Percentiles rank a stretch among this genome's conserved stretches.
These are phyloP conservation scores for Rafetus swinhoei DNA, from an alignment of 2,113 vertebrate genomes.

Conservation along the genomic window DNA sequence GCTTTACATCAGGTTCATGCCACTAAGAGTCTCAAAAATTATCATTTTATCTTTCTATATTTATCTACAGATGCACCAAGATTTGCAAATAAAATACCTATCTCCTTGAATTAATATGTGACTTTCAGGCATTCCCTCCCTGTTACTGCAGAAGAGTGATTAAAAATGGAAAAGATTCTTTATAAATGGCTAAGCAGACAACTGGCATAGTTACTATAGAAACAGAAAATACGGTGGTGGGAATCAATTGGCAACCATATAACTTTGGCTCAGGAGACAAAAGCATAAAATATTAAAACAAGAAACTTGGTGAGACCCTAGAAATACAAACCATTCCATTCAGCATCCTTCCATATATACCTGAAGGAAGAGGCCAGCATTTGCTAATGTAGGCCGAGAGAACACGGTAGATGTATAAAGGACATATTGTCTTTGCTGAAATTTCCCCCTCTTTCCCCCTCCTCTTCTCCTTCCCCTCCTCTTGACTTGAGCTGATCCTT, in stretches of 20 bases:
- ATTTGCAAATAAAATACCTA: slow-evolving; percentile 8
- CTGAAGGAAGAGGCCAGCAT: background rate
- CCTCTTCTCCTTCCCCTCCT: background rate
- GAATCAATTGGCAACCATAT: slow-evolving; percentile 44
- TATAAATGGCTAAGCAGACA: slow-evolving; percentile 65
- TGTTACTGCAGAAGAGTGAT: slow-evolving; percentile 25
- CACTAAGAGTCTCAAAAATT: background rate
- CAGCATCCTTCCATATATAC: background rate
- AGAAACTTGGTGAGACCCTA: background rate
- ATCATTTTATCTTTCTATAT: slow-evolving; percentile 12
- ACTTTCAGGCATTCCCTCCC: slow-evolving; percentile 18
- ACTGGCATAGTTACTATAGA: slow-evolving; percentile 71
- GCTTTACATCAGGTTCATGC: background rate
- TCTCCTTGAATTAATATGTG: slow-evolving; percentile 20
- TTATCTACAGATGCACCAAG: background rate
- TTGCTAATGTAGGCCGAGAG: background rate
- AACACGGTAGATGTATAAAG: background rate
- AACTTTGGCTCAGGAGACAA: slow-evolving; percentile 48
- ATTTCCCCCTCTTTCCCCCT: background rate
- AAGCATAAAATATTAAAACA: slow-evolving; percentile 44
- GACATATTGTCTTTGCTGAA: background rate
- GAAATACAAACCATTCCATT: no score
- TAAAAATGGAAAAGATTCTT: slow-evolving; percentile 60
- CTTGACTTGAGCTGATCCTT: no score
- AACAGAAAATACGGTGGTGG: slow-evolving; percentile 48